These are phyloP conservation scores for Microplitis manilae DNA, from an alignment of 2,888 invertebrate genomes.

Conservation along the genomic window DNA sequence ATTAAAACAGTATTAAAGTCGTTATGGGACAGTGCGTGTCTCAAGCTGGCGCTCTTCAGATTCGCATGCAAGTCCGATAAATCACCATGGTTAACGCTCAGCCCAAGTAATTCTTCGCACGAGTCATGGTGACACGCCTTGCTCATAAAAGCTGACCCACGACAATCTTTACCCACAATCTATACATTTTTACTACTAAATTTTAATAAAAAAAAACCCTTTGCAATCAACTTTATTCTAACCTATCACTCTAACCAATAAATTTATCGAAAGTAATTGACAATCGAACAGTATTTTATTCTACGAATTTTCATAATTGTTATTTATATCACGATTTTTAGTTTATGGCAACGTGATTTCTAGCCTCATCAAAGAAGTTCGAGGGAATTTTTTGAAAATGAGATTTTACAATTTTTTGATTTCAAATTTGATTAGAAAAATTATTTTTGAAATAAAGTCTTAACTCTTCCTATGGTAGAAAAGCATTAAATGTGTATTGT, in stretches of 20 bases:
- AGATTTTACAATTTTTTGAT: too few relatives aligned
- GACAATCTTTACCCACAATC: slow-evolving; percentile 6
- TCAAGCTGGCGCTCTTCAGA: slow-evolving; percentile 33
- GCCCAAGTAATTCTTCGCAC: slow-evolving; percentile 55
- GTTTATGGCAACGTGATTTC: too few relatives aligned
- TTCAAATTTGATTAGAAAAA: too few relatives aligned
- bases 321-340: too few relatives aligned
- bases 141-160: slow-evolving; percentile 61
- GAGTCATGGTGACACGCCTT: slow-evolving; percentile 64
- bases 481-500: too few relatives aligned
- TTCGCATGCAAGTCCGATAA: slow-evolving; percentile 55
- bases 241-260: neutral
- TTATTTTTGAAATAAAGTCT: too few relatives aligned
- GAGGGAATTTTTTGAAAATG: too few relatives aligned
- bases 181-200: neutral
- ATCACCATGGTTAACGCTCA: slow-evolving; percentile 55
- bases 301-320: too few relatives aligned
- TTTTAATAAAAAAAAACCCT: neutral
- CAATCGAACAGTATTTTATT: too few relatives aligned
- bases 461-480: too few relatives aligned
- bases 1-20: neutral
- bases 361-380: too few relatives aligned
- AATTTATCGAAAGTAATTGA: neutral
- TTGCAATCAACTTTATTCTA: neutral
- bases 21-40: slow-evolving; percentile 1